These are phyloP conservation scores for Radopholus similis DNA, from an alignment of 1,140 invertebrate species.

Conservation along the genomic window DNA sequence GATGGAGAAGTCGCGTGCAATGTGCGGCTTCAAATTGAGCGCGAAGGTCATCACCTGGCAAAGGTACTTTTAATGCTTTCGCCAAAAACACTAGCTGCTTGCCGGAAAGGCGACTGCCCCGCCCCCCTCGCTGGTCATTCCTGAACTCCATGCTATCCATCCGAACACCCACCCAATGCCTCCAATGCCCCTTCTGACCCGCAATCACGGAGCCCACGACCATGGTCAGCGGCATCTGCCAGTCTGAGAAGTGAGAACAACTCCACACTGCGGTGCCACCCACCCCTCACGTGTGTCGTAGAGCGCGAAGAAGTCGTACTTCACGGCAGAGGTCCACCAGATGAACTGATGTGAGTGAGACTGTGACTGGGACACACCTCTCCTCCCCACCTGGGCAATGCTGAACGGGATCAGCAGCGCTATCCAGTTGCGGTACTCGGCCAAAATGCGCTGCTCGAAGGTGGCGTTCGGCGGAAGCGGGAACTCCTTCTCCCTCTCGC, in stretches of 20 bases:
- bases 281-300: slow-evolving; percentile 22
- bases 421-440: slow-evolving; percentile 42
- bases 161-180: neutral
- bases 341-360: slow-evolving; percentile 12
- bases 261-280: neutral
- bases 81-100: neutral
- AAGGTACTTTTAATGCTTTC: neutral
- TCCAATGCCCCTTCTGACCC: neutral
- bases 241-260: slow-evolving; percentile 12
- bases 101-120: slow-evolving; percentile 30
- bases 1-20: slow-evolving; percentile 32
- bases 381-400: slow-evolving; percentile 38
- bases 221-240: slow-evolving; percentile 42
- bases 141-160: neutral
- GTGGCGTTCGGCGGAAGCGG: slow-evolving; percentile 28
- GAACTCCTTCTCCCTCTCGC: slow-evolving; percentile 16
- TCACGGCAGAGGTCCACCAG: slow-evolving; percentile 33
- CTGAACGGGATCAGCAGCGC: slow-evolving; percentile 45
- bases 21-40: slow-evolving; percentile 29
- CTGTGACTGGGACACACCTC: too few species aligned
- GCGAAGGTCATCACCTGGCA: slow-evolving; percentile 43
- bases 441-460: slow-evolving; percentile 32
- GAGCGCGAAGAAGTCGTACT: slow-evolving; percentile 25
- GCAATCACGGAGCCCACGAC: slow-evolving; percentile 30
- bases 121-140: slow-evolving; percentile 32